Percentiles rank a stretch among this genome's conserved stretches.
phyloP scores from a whole-genome alignment of 2,113 vertebrate genomes.

The Malurus elegans region DNA sequence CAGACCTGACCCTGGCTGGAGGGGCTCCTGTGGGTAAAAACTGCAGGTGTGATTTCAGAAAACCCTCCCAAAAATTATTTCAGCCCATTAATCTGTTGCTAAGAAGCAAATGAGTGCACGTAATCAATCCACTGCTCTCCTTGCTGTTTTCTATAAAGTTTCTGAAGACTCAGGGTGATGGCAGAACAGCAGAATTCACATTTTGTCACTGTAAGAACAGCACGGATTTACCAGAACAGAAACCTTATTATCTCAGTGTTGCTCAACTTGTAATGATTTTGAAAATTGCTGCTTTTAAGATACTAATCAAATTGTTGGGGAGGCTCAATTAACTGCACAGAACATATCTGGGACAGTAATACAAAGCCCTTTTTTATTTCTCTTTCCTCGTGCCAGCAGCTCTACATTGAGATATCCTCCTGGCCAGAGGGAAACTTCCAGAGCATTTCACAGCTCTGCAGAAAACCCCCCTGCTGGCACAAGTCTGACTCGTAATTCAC shows the following conservation, averaged over 20 bases:
- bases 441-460: slow-evolving; percentile 31
- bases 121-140: background rate
- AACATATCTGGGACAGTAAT: background rate
- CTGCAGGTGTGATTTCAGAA: background rate
- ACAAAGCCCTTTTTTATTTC: background rate
- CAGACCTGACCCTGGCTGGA: background rate
- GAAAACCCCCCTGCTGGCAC: slow-evolving; percentile 36
- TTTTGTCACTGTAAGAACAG: background rate
- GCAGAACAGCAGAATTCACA: background rate
- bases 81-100: background rate
- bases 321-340: background rate
- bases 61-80: background rate
- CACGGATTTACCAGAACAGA: rapidly evolving
- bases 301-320: background rate
- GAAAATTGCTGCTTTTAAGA: background rate
- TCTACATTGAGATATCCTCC: background rate
- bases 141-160: background rate
- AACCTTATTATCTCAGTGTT: background rate
- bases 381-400: background rate
- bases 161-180: background rate
- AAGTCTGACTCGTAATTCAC: slow-evolving; percentile 24
- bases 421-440: background rate
- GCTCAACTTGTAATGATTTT: background rate
- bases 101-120: background rate
- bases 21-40: background rate